Conservation (phyloP, 2,797 vertebrate genomes). For the Tenualosa ilisha region DNA sequence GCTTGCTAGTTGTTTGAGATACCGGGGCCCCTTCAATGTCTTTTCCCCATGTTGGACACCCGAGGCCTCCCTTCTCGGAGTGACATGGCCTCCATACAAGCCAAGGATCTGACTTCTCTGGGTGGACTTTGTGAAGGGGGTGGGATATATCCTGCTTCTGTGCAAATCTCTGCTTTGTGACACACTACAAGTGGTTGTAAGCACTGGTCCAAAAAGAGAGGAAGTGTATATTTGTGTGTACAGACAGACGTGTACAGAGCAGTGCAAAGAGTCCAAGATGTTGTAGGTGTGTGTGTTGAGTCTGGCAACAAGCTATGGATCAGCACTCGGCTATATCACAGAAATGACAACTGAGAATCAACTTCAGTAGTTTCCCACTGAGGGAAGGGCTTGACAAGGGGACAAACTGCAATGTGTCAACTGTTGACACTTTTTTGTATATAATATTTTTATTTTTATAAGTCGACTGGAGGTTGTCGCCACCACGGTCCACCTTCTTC, state of each 20-base stretch:
- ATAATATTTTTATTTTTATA: constrained; percentile 83
- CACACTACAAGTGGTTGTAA: constrained; percentile 27
- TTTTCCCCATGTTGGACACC: too few species aligned
- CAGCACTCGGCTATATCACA: background rate
- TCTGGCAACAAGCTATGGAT: background rate
- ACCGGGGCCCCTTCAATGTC: background rate
- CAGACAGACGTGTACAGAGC: constrained; percentile 28
- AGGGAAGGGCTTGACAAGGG: background rate
- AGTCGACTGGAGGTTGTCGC: constrained; percentile 55
- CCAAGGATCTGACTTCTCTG: constrained; percentile 41
- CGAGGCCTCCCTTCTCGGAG: too few species aligned
- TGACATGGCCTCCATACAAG: constrained; percentile 17
- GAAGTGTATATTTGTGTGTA: constrained; percentile 35
- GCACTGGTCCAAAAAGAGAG: constrained; percentile 23
- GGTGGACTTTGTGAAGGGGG: constrained; percentile 26
- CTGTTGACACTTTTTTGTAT: constrained; percentile 65
- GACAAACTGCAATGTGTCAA: constrained; percentile 49
- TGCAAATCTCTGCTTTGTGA: constrained; percentile 13
- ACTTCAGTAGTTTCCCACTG: background rate
- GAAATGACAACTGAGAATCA: constrained; percentile 26
- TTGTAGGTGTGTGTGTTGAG: constrained; percentile 26
- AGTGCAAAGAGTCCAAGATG: background rate
- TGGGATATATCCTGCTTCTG: background rate
- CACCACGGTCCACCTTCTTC: constrained; percentile 38
- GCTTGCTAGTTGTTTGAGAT: background rate